Conservation (phyloP, 2,113 vertebrate genomes). For the Sapajus apella region DNA sequence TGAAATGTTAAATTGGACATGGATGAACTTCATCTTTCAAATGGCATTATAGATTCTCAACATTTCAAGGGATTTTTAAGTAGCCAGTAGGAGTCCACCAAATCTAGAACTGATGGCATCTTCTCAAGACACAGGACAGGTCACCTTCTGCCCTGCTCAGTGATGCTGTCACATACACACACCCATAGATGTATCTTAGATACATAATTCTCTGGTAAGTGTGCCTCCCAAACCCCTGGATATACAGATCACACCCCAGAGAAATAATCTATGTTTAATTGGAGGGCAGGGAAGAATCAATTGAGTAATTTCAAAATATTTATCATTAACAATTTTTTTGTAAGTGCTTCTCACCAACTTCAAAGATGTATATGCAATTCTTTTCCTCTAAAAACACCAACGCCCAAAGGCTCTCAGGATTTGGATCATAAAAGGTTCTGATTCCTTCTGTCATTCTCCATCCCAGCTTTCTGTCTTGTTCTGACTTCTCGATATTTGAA, state of each 20-base stretch:
- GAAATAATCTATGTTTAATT: not conserved
- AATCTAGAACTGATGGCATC: not conserved
- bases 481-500: slow-evolving; percentile 44
- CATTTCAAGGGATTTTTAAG: slow-evolving; percentile 1
- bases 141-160: not conserved
- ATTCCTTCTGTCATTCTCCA: not conserved
- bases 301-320: not conserved
- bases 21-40: not conserved
- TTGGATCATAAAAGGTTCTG: not conserved
- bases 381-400: not conserved
- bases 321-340: slow-evolving; percentile 17
- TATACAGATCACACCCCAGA: not conserved
- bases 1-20: not conserved
- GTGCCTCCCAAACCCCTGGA: not conserved
- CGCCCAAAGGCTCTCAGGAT: not conserved
- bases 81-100: not conserved
- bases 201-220: not conserved
- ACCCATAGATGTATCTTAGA: not conserved
- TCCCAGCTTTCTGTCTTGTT: not conserved
- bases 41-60: not conserved
- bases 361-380: not conserved
- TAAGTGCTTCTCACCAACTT: slow-evolving; percentile 10
- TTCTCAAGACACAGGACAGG: not conserved
- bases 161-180: too few species aligned
- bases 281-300: not conserved